Percentiles rank a stretch among this genome's conserved stretches.
Conservation (phyloP, 2,113 vertebrate genomes). For the Xiphophorus hellerii region DNA sequence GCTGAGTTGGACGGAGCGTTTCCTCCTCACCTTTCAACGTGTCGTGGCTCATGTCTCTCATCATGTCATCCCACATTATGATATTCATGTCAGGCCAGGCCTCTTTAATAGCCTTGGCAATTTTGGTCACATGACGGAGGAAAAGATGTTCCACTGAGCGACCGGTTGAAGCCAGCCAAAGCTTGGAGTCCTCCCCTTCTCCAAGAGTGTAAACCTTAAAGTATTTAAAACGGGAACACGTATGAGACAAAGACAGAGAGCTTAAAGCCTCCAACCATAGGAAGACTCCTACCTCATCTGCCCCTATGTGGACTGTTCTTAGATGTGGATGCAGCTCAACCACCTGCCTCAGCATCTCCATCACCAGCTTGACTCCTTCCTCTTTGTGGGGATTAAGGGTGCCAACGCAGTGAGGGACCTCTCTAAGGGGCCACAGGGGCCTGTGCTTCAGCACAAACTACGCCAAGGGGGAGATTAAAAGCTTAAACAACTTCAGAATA, state of each 20-base stretch:
- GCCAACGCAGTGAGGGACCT: conserved; percentile 85
- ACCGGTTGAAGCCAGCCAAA: conserved; percentile 81
- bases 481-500: background rate
- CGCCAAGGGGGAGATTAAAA: background rate
- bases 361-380: conserved; percentile 81
- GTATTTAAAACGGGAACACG: background rate
- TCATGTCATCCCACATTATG: conserved; percentile 97
- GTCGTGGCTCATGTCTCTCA: conserved; percentile 84
- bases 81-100: conserved; percentile 80
- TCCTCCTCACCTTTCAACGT: conserved; percentile 82
- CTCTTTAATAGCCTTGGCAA: conserved; percentile 80
- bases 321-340: conserved; percentile 83
- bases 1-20: background rate
- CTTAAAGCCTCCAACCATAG: fast-evolving
- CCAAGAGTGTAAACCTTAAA: conserved; percentile 92
- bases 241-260: background rate
- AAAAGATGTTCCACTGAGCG: conserved; percentile 84
- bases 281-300: conserved; percentile 85
- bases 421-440: conserved; percentile 84
- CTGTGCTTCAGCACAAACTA: conserved; percentile 94
- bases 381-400: conserved; percentile 89
- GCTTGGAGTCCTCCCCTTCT: conserved; percentile 87
- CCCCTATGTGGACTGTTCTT: conserved; percentile 88
- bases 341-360: conserved; percentile 90
- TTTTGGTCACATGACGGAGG: conserved; percentile 85